Evolutionary conservation across 1,140 invertebrate species (phyloP).

Genomic region (Cotesia glomerata): DNA sequence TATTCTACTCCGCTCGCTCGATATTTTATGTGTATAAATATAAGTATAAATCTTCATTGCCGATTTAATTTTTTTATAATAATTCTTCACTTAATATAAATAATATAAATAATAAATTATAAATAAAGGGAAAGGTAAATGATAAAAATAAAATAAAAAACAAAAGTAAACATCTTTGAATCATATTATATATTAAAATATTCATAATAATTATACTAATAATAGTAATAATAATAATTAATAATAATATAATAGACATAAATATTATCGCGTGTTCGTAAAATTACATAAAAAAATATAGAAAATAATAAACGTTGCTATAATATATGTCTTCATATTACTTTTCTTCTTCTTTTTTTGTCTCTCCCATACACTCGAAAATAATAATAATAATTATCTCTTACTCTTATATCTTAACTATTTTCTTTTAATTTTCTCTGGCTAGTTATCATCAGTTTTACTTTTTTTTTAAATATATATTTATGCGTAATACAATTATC

Average conservation of each 20-base stretch:
- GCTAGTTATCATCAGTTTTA: conserved; percentile 16
- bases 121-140: conserved; percentile 44
- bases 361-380: conserved; percentile 29
- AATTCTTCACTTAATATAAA: not conserved
- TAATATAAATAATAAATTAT: conserved; percentile 36
- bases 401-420: not conserved
- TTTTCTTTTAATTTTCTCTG: conserved; percentile 29
- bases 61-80: too few species aligned
- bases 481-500: conserved; percentile 18
- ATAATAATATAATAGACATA: conserved; percentile 43
- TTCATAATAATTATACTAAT: conserved; percentile 56
- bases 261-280: conserved; percentile 61
- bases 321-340: conserved; percentile 39
- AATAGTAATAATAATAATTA: too few species aligned
- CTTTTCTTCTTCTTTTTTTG: conserved; percentile 34
- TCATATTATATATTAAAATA: conserved; percentile 64
- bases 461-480: conserved; percentile 18
- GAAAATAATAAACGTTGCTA: conserved; percentile 60
- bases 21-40: too few species aligned
- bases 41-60: too few species aligned
- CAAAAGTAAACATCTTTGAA: conserved; percentile 57
- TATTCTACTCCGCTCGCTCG: too few species aligned
- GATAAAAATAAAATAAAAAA: conserved; percentile 51
- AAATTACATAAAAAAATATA: conserved; percentile 65
- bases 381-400: conserved; percentile 31